phyloP scores from a whole-genome alignment of 2,113 vertebrate species.

The Syrrhaptes paradoxus region DNA sequence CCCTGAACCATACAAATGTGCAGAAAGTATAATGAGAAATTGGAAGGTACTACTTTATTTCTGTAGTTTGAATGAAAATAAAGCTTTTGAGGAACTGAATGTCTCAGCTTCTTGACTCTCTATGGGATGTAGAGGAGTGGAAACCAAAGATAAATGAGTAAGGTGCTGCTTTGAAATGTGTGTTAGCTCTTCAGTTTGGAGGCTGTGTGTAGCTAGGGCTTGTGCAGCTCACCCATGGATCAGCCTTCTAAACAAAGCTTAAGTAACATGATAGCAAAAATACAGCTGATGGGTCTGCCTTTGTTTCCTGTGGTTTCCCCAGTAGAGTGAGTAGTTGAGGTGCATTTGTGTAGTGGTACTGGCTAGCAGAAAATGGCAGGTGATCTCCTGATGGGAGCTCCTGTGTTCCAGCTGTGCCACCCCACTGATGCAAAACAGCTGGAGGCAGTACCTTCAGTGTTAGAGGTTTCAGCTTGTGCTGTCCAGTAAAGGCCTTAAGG shows the following conservation, averaged over 20 bases:
- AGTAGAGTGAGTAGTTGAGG: neutral
- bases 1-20: neutral
- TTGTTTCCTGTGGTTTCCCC: neutral
- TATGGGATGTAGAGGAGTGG: neutral
- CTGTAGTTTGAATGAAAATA: constrained; percentile 69
- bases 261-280: fast-evolving
- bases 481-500: fast-evolving
- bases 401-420: neutral
- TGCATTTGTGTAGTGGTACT: neutral
- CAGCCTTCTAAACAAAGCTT: neutral
- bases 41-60: constrained; percentile 59
- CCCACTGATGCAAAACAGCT: neutral
- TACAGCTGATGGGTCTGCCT: neutral
- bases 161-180: neutral
- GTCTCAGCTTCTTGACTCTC: constrained; percentile 60
- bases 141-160: neutral
- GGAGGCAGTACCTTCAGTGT: neutral
- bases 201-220: neutral
- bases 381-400: neutral
- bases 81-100: constrained; percentile 59
- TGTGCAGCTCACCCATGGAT: neutral
- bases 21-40: constrained; percentile 25
- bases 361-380: neutral
- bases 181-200: neutral
- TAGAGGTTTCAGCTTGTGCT: no score